Conservation (phyloP, 2,888 invertebrate species). For the Caenorhabditis plicata region DNA sequence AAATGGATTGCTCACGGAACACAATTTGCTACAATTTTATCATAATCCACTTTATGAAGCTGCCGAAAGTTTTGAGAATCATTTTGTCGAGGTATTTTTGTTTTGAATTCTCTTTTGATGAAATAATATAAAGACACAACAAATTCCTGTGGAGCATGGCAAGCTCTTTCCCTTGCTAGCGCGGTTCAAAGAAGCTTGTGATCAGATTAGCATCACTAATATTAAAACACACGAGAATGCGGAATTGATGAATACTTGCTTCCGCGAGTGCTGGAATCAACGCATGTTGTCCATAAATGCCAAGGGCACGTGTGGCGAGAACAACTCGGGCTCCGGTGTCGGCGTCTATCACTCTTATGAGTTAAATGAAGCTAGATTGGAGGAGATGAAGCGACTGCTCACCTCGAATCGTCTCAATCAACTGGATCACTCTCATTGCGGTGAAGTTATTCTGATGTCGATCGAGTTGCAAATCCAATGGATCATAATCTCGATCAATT, state of each 20-base stretch:
- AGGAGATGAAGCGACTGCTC: slow-evolving; percentile 48
- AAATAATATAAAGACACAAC: slow-evolving; percentile 33
- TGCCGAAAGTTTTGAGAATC: slow-evolving; percentile 59
- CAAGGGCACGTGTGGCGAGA: slow-evolving; percentile 61
- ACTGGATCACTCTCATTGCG: slow-evolving; percentile 47
- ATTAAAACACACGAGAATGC: slow-evolving; percentile 37
- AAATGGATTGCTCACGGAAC: slow-evolving; percentile 53
- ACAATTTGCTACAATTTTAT: slow-evolving; percentile 56
- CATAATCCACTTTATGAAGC: slow-evolving; percentile 57
- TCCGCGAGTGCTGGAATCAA: slow-evolving; percentile 49
- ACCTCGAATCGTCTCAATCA: slow-evolving; percentile 39
- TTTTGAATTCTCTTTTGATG: not conserved
- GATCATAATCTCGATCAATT: slow-evolving; percentile 54
- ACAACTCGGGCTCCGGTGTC: slow-evolving; percentile 47
- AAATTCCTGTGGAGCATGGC: slow-evolving; percentile 41
- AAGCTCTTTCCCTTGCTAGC: slow-evolving; percentile 45
- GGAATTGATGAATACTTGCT: slow-evolving; percentile 26
- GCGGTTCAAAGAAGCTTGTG: slow-evolving; percentile 42
- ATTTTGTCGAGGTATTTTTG: slow-evolving; percentile 44
- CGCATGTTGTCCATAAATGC: slow-evolving; percentile 32
- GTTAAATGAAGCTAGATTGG: slow-evolving; percentile 35
- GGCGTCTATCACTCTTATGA: slow-evolving; percentile 42
- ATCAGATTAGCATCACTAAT: slow-evolving; percentile 28
- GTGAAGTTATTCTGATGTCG: slow-evolving; percentile 47
- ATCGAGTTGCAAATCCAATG: slow-evolving; percentile 57